Base-by-base conservation (phyloP, 2,888 invertebrate genomes). In the Eulithis prunata region DNA sequence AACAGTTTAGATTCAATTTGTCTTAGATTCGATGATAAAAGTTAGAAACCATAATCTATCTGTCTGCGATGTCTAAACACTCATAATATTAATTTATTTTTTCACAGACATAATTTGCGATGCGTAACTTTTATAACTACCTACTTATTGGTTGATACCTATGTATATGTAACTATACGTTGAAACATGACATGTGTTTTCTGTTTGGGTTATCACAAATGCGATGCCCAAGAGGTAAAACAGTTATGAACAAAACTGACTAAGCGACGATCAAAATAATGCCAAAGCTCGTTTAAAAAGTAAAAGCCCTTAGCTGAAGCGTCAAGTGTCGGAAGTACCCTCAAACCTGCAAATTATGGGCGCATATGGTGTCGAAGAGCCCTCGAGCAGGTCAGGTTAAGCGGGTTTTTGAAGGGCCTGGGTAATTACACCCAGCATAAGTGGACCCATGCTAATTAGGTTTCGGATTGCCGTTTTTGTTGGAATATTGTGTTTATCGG, bases 291-390 rank as follows among this genome's bases (percentile, higher is more conserved):
- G 61, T 67, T 71, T 70, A 57, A 63, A 53, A 64, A 66, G 60
- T 57, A 62, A 67, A 71, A 64, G 62, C 56, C 61, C 46, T 68
- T 61, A 47, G 52, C 57, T 56, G 49, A 52, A 63, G 61, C 56
- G 71, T 65, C 54, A 36, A 71, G 71, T 69, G 68, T 63, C 60
- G 49, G 14, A 57, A 70, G 70, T 47, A 58, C 59, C n/a, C 64
- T 65, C 63, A 61, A 64, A 66, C 73, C 67, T 70, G 71, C 61
- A 70, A 73, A 73, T 73, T 73, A 73, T 73, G 68, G 68, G 64
- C 61, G 61, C 65, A 62, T 68, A 64, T 64, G 64, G 64, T 67
- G 67, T 63, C 53, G 49, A 53, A 64, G 67, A 12, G 64, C 49
- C 32, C 67, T 67, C 49, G 41, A 57, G 49, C 41, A 61, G 66